Percentiles rank a stretch among this genome's conserved stretches.
Conservation (phyloP, 2,888 invertebrate genomes). For the Syrista parreyssii region DNA sequence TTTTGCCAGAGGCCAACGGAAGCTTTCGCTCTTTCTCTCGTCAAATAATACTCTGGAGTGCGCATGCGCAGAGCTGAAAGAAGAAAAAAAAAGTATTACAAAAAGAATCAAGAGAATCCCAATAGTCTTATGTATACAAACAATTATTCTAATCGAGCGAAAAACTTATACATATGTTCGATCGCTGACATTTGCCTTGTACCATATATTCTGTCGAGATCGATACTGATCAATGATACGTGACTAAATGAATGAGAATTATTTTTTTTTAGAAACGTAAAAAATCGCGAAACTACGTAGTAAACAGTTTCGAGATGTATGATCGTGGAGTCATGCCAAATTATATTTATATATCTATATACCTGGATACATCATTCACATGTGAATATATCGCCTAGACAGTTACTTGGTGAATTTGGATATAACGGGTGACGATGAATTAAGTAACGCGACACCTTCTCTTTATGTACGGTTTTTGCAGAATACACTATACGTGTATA, state of each 20-base stretch:
- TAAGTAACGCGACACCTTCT: not conserved
- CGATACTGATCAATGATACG: not conserved
- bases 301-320: not conserved
- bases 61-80: not conserved
- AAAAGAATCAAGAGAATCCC: not conserved
- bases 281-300: not conserved
- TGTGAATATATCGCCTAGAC: not conserved
- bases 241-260: not conserved
- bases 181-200: not conserved
- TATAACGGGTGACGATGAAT: not conserved
- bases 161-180: not conserved
- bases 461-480: not conserved
- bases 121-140: not conserved
- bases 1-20: conserved; percentile 15
- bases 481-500: not conserved
- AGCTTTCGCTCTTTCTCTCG: conserved; percentile 5
- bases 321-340: not conserved
- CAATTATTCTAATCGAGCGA: not conserved
- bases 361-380: not conserved
- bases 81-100: not conserved
- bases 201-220: not conserved
- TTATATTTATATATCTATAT: not conserved
- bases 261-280: not conserved
- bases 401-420: not conserved
- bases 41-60: not conserved